Conservation (phyloP, 2,888 invertebrate genomes). For the Melanophora roralis region DNA sequence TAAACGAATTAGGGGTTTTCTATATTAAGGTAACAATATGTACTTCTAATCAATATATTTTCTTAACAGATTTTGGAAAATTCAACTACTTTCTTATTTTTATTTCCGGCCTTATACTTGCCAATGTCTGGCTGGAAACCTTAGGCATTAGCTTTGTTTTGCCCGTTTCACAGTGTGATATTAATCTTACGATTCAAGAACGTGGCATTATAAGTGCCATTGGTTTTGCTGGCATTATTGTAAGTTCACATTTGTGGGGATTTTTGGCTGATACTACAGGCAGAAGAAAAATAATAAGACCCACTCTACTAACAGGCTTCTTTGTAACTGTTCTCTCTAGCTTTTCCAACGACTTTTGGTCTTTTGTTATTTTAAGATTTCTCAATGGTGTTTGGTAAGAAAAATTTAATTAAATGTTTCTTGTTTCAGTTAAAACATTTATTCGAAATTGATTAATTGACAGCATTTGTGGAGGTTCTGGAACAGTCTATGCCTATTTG, state of each 20-base stretch:
- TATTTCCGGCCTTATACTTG: slow-evolving; percentile 78
- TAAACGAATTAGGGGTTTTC: too few species aligned
- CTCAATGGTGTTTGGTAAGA: slow-evolving; percentile 79
- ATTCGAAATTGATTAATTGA: too few species aligned
- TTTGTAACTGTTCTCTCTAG: slow-evolving; percentile 78
- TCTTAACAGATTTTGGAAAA: slow-evolving; percentile 77
- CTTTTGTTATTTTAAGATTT: slow-evolving; percentile 78
- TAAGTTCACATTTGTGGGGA: slow-evolving; percentile 80
- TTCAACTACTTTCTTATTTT: slow-evolving; percentile 78
- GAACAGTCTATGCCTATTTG: slow-evolving; percentile 78
- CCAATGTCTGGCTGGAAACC: slow-evolving; percentile 77
- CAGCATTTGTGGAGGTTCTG: slow-evolving; percentile 77
- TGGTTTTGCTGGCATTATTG: slow-evolving; percentile 78
- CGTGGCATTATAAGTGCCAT: slow-evolving; percentile 76
- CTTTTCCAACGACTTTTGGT: slow-evolving; percentile 77
- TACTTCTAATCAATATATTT: too few species aligned
- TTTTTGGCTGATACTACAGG: slow-evolving; percentile 79
- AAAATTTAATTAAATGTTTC: not conserved
- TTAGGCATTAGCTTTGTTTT: slow-evolving; percentile 79
- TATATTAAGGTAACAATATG: too few species aligned
- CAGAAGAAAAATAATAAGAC: slow-evolving; percentile 77
- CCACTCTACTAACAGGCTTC: slow-evolving; percentile 77
- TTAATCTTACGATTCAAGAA: slow-evolving; percentile 73
- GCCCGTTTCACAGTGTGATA: slow-evolving; percentile 78
- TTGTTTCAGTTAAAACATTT: too few species aligned